These are phyloP conservation scores for Hypomecis atomaria DNA, from an alignment of 2,888 invertebrate genomes.

Conservation along the genomic window DNA sequence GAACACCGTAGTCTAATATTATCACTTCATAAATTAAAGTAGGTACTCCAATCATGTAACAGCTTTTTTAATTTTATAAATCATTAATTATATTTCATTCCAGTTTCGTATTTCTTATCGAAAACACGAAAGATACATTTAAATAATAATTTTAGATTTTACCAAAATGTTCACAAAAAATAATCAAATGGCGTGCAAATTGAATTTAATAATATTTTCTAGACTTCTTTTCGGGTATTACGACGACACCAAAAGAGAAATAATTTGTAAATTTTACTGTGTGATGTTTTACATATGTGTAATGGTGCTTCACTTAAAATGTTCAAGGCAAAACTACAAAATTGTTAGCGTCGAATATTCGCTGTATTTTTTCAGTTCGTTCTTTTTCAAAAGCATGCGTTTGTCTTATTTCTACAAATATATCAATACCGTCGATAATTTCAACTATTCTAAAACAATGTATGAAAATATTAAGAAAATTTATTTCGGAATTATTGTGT, in stretches of 20 bases:
- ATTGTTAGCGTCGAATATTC: not conserved
- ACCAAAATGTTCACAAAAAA: not conserved
- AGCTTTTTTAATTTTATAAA: too few relatives aligned
- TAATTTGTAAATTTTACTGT: not conserved
- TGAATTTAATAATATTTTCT: not conserved
- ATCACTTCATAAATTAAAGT: too few relatives aligned
- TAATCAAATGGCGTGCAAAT: not conserved
- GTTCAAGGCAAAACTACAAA: too few relatives aligned
- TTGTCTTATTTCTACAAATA: not conserved
- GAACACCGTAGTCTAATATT: too few relatives aligned
- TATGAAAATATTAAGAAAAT: not conserved
- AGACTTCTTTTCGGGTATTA: not conserved
- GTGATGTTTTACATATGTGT: not conserved
- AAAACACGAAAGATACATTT: not conserved
- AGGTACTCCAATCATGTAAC: too few relatives aligned
- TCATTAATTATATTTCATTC: not conserved
- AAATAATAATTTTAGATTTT: not conserved
- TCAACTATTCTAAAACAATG: not conserved
- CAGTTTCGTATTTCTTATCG: not conserved
- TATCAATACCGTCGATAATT: not conserved
- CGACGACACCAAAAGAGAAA: not conserved
- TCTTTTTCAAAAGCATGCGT: not conserved
- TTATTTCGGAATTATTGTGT: not conserved
- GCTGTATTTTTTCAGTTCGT: not conserved
- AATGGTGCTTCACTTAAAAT: not conserved